Base-by-base conservation (phyloP, 2,797 vertebrate genomes). In the Diplodus sargus region DNA sequence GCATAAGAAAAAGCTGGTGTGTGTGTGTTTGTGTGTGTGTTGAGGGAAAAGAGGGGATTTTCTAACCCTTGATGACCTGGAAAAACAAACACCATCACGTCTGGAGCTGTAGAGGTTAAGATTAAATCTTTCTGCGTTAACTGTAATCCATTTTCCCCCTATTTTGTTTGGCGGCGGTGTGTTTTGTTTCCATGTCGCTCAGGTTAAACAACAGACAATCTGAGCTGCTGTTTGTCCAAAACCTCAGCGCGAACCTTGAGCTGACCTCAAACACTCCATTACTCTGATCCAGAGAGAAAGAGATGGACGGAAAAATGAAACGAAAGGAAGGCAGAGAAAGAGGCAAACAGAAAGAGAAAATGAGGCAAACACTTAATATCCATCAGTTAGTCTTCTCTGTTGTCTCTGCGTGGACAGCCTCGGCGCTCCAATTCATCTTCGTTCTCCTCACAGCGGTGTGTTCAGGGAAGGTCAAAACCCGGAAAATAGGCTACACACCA, bases 401-500 rank as follows among this genome's bases (percentile, higher is more conserved):
- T 22, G 16, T 47, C 20, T 74, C 3, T 5, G 34, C 61, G 79
- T 70, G 82, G 83, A 82, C 75, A 65, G 76, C 83, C 80, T 57
- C 81, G 0, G 60, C 3, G 74, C 74, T 78, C 70, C 85, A 72
- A 88, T 91, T 87, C 87, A 84, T 91, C 90, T 87, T 90, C 60
- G 72, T 92, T 89, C 80, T 79, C 67, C 83, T 85, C 87, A 30
- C 79, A 72, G 85, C 85, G 15, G 62, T 64, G 79, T 57, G 2
- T 80, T 74, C 76, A 61, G 45, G 76, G 85, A 90, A 91, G 92
- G 92, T 93, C 91, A 90, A 73, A 86, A 90, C 89, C 90, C 34
- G 70, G 89, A 86, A 90, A 90, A 92, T 90, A 82, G 91, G 86
- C 88, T 88, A 83, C 88, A 84, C 84, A 84, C 81, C 73, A 53